phyloP scores from a whole-genome alignment of 2,113 vertebrate genomes.

The Phyllopteryx taeniolatus region DNA sequence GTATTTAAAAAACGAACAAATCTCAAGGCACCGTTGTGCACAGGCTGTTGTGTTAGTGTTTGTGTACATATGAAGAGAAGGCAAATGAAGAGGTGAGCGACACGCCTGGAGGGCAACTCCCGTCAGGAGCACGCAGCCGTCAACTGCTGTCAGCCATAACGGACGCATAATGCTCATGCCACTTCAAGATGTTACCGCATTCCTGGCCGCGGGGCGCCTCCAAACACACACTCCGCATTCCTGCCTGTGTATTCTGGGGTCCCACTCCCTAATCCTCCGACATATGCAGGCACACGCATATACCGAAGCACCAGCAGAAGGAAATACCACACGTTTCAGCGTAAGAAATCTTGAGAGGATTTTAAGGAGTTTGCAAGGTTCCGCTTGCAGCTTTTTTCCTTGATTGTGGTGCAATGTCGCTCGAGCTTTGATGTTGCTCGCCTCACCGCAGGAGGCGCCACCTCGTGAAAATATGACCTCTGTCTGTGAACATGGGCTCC shows the following conservation, averaged over 20 bases:
- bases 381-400: background rate
- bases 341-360: background rate
- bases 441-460: slow-evolving; percentile 57
- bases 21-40: background rate
- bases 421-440: slow-evolving; percentile 56
- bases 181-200: slow-evolving; percentile 53
- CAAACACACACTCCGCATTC: slow-evolving; percentile 67
- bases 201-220: slow-evolving; percentile 42
- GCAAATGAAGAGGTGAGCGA: slow-evolving; percentile 8
- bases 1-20: too few species aligned
- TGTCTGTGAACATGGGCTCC: slow-evolving; percentile 53
- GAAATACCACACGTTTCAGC: background rate
- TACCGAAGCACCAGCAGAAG: slow-evolving; percentile 15
- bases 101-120: slow-evolving; percentile 32
- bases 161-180: slow-evolving; percentile 27
- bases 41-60: slow-evolving; percentile 1
- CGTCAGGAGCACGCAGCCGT: slow-evolving; percentile 37
- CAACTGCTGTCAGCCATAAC: slow-evolving; percentile 62
- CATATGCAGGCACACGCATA: slow-evolving; percentile 55
- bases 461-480: slow-evolving; percentile 62
- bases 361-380: background rate
- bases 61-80: slow-evolving; percentile 9
- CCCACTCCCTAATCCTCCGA: slow-evolving; percentile 60
- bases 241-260: slow-evolving; percentile 61
- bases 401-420: slow-evolving; percentile 20